Evolutionary conservation across 2,888 invertebrate genomes (phyloP).

Genomic region (Endomychus coccineus): DNA sequence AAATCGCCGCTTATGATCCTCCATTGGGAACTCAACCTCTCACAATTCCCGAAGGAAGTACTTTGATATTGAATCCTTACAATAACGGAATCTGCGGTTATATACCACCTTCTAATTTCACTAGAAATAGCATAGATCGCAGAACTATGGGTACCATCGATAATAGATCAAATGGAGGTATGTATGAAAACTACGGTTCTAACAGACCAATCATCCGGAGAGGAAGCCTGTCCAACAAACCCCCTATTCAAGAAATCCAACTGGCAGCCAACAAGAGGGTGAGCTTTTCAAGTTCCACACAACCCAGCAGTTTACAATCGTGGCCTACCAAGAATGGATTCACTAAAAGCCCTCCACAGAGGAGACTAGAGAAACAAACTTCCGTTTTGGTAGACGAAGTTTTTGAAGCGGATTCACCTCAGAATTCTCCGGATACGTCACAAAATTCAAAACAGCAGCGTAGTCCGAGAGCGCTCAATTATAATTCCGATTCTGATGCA

Average conservation of each 20-base stretch:
- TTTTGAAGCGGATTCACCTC: conserved; percentile 27
- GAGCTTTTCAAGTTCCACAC: conserved; percentile 43
- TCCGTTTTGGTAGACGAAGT: conserved; percentile 35
- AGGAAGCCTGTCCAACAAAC: conserved; percentile 44
- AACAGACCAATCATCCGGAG: conserved; percentile 47
- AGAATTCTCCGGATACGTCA: no score
- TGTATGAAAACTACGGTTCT: conserved; percentile 17
- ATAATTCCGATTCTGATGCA: conserved; percentile 6
- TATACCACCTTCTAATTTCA: conserved; percentile 20
- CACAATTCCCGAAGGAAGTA: conserved; percentile 24
- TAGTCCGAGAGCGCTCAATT: not conserved
- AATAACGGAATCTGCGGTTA: conserved; percentile 16
- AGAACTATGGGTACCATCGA: conserved; percentile 25
- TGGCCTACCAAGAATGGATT: conserved; percentile 49
- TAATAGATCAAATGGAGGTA: not conserved
- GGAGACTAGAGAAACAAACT: conserved; percentile 30
- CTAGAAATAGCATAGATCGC: conserved; percentile 29
- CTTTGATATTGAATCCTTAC: conserved; percentile 14
- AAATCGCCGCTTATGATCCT: conserved; percentile 4
- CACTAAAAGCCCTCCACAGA: conserved; percentile 39
- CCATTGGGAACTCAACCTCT: conserved; percentile 14
- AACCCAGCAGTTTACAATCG: conserved; percentile 23
- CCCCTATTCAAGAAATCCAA: conserved; percentile 37
- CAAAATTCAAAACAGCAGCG: conserved; percentile 4
- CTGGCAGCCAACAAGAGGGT: conserved; percentile 45